These are phyloP conservation scores for Lathronympha strigana DNA, from an alignment of 2,888 invertebrate genomes.

Conservation along the genomic window DNA sequence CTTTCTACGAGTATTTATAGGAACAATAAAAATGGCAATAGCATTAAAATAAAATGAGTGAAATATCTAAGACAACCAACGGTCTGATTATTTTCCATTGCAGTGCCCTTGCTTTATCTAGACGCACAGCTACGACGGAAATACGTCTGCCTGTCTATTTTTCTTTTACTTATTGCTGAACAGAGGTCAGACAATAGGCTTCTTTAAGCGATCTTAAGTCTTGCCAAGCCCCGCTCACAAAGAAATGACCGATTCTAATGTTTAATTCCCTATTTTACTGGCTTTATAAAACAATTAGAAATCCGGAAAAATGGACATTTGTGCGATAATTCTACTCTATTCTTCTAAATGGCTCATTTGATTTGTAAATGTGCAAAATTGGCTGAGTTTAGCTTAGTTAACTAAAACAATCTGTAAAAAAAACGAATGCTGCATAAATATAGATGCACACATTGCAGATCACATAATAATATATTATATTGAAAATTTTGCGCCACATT, in stretches of 20 bases:
- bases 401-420: no score
- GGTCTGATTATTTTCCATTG: conserved; percentile 22
- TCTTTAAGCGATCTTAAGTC: conserved; percentile 42
- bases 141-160: conserved; percentile 27
- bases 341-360: no score
- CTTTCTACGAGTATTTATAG: no score
- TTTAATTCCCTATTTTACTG: conserved; percentile 20
- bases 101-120: conserved; percentile 16
- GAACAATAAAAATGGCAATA: no score
- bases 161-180: conserved; percentile 41
- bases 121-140: conserved; percentile 28
- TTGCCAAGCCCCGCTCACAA: conserved; percentile 40
- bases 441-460: background rate
- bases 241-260: conserved; percentile 32
- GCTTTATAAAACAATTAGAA: conserved; percentile 4
- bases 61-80: background rate
- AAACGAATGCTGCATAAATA: background rate
- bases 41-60: background rate
- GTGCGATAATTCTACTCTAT: background rate
- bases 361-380: background rate
- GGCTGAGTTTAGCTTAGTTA: background rate
- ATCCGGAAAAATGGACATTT: background rate
- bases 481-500: background rate
- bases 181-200: conserved; percentile 42
- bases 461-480: background rate